Conservation (phyloP, 2,797 vertebrate species). For the Falco cherrug region DNA sequence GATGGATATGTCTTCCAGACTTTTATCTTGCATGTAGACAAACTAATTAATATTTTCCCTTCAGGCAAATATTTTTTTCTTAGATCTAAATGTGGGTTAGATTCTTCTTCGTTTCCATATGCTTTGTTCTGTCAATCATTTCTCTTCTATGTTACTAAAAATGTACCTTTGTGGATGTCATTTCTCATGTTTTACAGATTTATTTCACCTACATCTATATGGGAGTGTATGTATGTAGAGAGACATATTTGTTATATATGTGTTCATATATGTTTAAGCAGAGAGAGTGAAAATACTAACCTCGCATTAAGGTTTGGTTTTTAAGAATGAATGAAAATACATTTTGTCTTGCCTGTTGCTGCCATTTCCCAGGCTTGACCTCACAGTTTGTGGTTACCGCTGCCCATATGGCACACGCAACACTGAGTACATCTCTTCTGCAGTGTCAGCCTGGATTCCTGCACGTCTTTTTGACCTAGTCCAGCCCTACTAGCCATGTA, state of each 20-base stretch:
- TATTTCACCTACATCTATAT: conserved; percentile 70
- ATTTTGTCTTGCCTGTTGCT: conserved; percentile 15
- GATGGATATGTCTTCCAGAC: conserved; percentile 92
- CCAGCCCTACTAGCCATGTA: neutral
- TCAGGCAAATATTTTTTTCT: conserved; percentile 97
- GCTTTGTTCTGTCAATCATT: conserved; percentile 94
- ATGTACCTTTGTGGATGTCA: conserved; percentile 74
- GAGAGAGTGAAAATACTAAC: conserved; percentile 27
- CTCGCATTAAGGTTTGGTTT: neutral
- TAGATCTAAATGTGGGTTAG: conserved; percentile 94
- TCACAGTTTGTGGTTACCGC: conserved; percentile 22
- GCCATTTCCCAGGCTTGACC: conserved; percentile 41
- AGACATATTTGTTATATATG: conserved; percentile 67
- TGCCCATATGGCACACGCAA: neutral
- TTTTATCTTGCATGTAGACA: conserved; percentile 93
- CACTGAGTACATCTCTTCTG: neutral
- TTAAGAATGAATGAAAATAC: neutral
- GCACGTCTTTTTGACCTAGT: neutral
- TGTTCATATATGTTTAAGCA: conserved; percentile 56
- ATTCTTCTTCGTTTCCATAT: conserved; percentile 89
- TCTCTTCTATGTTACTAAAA: conserved; percentile 80
- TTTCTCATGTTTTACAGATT: conserved; percentile 76
- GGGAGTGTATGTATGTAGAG: conserved; percentile 42
- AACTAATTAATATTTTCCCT: conserved; percentile 98
- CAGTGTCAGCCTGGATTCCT: conserved; percentile 4